Evolutionary conservation across 2,888 invertebrate species (phyloP).

Genomic region (Hirtodrosophila trivittata): DNA sequence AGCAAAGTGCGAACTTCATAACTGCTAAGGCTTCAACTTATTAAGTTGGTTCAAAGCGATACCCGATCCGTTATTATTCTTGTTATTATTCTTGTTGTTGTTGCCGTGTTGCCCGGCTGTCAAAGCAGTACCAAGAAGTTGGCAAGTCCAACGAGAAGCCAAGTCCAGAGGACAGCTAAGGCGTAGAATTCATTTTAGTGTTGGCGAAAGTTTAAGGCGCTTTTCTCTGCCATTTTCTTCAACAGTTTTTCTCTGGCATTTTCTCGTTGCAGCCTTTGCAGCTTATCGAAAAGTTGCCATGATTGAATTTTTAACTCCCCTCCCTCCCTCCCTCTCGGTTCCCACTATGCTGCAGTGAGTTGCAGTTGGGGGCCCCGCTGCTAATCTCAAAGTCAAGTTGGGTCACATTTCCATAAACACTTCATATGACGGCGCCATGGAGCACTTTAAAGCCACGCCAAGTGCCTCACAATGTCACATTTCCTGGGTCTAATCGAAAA

Average conservation of each 20-base stretch:
- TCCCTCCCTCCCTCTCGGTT: background rate
- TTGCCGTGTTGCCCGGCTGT: slow-evolving; percentile 23
- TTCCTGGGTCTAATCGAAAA: slow-evolving; percentile 73
- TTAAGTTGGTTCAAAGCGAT: slow-evolving; percentile 73
- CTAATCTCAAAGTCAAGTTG: slow-evolving; percentile 63
- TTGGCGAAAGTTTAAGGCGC: slow-evolving; percentile 68
- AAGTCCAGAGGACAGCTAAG: slow-evolving; percentile 40
- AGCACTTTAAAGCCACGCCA: slow-evolving; percentile 46
- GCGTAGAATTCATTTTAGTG: slow-evolving; percentile 56
- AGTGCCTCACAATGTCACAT: slow-evolving; percentile 51
- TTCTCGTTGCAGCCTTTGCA: slow-evolving; percentile 57
- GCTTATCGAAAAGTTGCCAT: slow-evolving; percentile 73
- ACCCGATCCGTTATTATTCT: slow-evolving; percentile 51
- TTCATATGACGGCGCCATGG: slow-evolving; percentile 35
- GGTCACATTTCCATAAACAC: slow-evolving; percentile 67
- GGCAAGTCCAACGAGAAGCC: slow-evolving; percentile 32
- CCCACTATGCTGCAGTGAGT: slow-evolving; percentile 12
- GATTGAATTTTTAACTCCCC: slow-evolving; percentile 40
- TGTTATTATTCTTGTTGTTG: background rate
- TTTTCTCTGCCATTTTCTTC: slow-evolving; percentile 37
- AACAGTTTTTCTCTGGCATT: slow-evolving; percentile 12
- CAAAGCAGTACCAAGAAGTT: slow-evolving; percentile 25
- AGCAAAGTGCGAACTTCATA: slow-evolving; percentile 69
- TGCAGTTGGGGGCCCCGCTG: slow-evolving; percentile 45
- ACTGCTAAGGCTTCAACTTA: slow-evolving; percentile 74